A percentile compares a stretch with the other conserved stretches of the same genome.
phyloP scores from a whole-genome alignment of 2,113 vertebrate genomes.

The Mustela lutreola region DNA sequence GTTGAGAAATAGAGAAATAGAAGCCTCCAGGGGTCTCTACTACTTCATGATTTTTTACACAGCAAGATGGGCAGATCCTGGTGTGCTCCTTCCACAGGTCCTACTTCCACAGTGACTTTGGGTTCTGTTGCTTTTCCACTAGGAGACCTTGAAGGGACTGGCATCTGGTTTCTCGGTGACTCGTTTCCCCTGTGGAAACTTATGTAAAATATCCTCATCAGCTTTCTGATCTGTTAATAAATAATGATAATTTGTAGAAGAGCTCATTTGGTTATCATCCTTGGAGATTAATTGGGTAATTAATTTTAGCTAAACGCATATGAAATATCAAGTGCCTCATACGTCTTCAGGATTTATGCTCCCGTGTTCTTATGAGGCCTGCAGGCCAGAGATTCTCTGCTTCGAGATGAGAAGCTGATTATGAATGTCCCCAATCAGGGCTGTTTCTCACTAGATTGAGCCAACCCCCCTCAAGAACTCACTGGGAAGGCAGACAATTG shows the following conservation, averaged over 20 bases:
- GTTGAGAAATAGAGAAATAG: neutral
- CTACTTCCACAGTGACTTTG: neutral
- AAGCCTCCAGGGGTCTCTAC: neutral
- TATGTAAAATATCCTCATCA: neutral
- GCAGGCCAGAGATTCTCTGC: neutral
- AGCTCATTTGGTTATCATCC: constrained; percentile 47
- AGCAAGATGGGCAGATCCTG: neutral
- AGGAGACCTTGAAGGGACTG: neutral
- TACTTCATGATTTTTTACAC: neutral
- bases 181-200: neutral
- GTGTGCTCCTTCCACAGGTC: neutral
- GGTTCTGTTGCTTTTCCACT: neutral
- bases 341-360: constrained; percentile 1
- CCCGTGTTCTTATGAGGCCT: neutral
- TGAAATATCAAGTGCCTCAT: constrained; percentile 51
- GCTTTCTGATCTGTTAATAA: constrained; percentile 60
- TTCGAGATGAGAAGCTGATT: neutral
- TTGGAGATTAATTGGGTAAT: constrained; percentile 68
- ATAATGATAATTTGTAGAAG: constrained; percentile 58
- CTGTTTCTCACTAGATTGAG: neutral
- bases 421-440: neutral
- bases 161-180: constrained; percentile 18
- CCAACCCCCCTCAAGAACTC: neutral
- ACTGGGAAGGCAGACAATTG: neutral
- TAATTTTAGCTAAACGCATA: constrained; percentile 48